A percentile compares a stretch with the other conserved stretches of the same genome.
phyloP scores from a whole-genome alignment of 2,888 invertebrate genomes.

The Stenolophus ochropezus region DNA sequence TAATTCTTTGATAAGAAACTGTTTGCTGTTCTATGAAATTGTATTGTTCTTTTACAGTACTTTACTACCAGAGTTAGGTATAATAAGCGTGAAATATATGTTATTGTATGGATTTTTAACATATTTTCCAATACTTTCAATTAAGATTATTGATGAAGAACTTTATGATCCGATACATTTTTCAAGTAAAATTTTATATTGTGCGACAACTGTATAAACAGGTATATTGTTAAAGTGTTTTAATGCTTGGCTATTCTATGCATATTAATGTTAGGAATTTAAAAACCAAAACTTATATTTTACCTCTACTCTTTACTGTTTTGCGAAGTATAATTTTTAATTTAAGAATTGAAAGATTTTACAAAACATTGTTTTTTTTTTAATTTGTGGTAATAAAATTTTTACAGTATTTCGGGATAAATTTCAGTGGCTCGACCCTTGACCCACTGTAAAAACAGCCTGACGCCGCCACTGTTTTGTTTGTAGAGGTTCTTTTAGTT shows the following conservation, averaged over 20 bases:
- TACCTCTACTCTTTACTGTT: neutral
- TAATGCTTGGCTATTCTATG: neutral
- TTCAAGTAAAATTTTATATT: constrained; percentile 3
- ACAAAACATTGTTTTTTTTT: no score
- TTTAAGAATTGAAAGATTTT: no score
- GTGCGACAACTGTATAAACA: no score
- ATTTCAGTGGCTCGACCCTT: neutral
- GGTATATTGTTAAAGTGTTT: neutral
- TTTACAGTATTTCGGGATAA: neutral
- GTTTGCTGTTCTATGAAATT: no score
- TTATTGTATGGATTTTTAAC: constrained; percentile 38
- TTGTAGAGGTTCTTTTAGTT: neutral
- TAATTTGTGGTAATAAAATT: no score
- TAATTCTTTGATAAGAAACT: no score
- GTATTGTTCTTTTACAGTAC: neutral
- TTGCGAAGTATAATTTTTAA: neutral
- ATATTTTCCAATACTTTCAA: constrained; percentile 36
- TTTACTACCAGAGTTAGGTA: neutral
- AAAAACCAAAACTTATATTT: no score
- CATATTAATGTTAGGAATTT: neutral
- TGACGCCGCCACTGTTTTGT: neutral
- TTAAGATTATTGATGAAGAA: constrained; percentile 46
- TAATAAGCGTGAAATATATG: constrained; percentile 38
- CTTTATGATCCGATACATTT: neutral
- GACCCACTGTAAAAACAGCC: no score